These are phyloP conservation scores for Neosilurus mollespiculum DNA, from an alignment of 2,797 vertebrate species.

Conservation along the genomic window DNA sequence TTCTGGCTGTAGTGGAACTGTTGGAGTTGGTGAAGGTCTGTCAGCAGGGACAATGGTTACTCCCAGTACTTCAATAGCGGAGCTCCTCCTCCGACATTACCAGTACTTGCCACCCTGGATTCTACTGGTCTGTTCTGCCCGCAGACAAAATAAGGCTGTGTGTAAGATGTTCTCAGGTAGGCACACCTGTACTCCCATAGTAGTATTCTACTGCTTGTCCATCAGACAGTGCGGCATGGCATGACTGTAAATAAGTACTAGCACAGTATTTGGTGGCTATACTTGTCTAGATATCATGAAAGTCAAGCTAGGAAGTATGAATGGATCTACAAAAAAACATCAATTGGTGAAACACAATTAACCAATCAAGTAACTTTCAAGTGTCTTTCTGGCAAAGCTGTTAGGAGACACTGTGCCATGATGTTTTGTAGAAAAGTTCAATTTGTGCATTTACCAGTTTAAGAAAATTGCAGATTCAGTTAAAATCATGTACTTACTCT, in stretches of 20 bases:
- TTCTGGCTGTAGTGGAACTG: conserved; percentile 51
- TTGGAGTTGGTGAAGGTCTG: conserved; percentile 41
- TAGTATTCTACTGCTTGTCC: not conserved
- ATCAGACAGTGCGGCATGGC: not conserved
- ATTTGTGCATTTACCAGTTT: not conserved
- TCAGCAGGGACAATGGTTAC: conserved; percentile 30
- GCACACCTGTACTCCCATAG: not conserved
- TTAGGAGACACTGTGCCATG: not conserved
- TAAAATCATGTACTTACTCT: not conserved
- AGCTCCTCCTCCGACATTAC: conserved; percentile 73
- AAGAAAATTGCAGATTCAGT: not conserved
- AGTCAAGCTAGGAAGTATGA: not conserved
- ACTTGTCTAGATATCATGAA: not conserved
- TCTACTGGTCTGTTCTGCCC: conserved; percentile 78
- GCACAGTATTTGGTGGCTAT: not conserved
- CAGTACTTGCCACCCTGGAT: conserved; percentile 80
- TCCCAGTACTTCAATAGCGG: conserved; percentile 69
- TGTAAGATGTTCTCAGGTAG: conserved; percentile 80
- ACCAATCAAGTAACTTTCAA: not conserved
- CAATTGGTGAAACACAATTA: not conserved
- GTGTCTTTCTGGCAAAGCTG: not conserved
- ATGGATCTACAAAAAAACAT: not conserved
- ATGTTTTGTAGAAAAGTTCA: not conserved
- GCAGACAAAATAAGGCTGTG: conserved; percentile 73
- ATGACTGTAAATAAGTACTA: not conserved